Evolutionary conservation across 2,888 invertebrate genomes (phyloP).

Genomic region (Spisula subtruncata): DNA sequence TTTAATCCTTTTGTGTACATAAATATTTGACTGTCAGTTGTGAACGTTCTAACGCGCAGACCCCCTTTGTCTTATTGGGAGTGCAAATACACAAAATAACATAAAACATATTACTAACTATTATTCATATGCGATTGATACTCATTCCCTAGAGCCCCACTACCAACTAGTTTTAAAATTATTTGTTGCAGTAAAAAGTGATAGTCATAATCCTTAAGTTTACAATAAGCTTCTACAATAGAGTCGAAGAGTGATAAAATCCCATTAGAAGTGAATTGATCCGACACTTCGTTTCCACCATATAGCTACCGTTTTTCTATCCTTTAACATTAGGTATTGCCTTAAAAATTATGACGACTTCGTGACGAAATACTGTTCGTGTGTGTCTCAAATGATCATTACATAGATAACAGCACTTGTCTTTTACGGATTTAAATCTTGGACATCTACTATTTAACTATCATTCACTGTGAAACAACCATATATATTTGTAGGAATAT

Average conservation of each 20-base stretch:
- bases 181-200: too few relatives aligned
- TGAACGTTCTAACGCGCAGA: too few relatives aligned
- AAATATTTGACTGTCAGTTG: background rate
- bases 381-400: background rate
- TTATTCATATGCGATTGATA: background rate
- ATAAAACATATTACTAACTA: background rate
- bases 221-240: background rate
- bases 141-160: background rate
- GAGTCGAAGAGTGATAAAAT: background rate
- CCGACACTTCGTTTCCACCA: background rate
- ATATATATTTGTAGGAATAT: too few relatives aligned
- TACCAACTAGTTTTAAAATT: background rate
- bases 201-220: background rate
- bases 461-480: too few relatives aligned
- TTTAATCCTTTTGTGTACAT: background rate
- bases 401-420: too few relatives aligned
- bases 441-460: too few relatives aligned
- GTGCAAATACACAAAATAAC: constrained; percentile 18
- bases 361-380: background rate
- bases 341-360: background rate
- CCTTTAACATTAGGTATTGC: background rate
- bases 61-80: background rate
- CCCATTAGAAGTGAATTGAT: background rate
- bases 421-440: too few relatives aligned
- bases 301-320: background rate